Evolutionary conservation across 2,888 invertebrate genomes (phyloP).

Genomic region (Pseudococcus jackbeardsleyi): DNA sequence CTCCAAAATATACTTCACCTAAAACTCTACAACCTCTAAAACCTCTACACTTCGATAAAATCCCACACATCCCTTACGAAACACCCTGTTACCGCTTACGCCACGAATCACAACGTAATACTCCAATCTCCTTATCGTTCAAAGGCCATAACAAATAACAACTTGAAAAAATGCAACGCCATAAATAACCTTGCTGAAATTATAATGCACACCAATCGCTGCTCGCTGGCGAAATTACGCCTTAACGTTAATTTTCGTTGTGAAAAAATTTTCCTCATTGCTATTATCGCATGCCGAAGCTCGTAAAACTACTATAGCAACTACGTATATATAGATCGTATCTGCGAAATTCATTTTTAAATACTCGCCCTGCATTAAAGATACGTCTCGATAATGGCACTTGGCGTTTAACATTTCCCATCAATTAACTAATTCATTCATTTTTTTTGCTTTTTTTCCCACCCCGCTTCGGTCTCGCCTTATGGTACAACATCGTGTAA

Average conservation of each 20-base stretch:
- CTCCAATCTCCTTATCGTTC: background rate
- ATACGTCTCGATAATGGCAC: slow-evolving; percentile 35
- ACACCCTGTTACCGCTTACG: background rate
- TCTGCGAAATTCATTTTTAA: slow-evolving; percentile 30
- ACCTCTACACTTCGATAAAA: no score
- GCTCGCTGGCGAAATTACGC: background rate
- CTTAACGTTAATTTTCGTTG: slow-evolving; percentile 2
- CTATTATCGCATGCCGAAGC: background rate
- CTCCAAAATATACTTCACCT: no score
- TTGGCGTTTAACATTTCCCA: slow-evolving; percentile 33
- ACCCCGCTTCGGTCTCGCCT: background rate
- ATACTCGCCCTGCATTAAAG: slow-evolving; percentile 14
- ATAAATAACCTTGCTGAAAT: slow-evolving; percentile 27
- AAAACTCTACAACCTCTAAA: no score
- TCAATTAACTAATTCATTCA: slow-evolving; percentile 32
- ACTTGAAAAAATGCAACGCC: background rate
- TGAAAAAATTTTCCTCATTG: background rate
- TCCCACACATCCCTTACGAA: background rate
- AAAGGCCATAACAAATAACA: slow-evolving; percentile 17
- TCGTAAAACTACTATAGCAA: slow-evolving; percentile 23
- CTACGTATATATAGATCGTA: slow-evolving; percentile 1
- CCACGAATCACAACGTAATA: background rate
- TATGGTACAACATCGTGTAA: background rate
- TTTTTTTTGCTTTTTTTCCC: slow-evolving; percentile 15
- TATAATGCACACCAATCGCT: background rate